Evolutionary conservation across 2,888 invertebrate genomes (phyloP).

Genomic region (Timema podura): DNA sequence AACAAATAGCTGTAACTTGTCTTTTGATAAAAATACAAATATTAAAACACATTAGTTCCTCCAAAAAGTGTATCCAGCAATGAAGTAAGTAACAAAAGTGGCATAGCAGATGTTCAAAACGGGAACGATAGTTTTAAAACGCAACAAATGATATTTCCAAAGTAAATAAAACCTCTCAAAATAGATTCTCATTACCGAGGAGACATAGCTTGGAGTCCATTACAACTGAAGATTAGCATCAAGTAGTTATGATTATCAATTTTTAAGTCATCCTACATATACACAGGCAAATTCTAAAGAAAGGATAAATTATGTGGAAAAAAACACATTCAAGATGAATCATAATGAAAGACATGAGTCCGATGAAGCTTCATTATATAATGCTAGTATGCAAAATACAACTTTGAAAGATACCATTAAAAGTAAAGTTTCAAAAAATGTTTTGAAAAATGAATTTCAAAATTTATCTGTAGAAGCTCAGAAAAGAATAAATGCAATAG

Average conservation of each 20-base stretch:
- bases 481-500: conserved; percentile 34
- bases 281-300: too few species aligned
- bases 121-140: too few species aligned
- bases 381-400: too few species aligned
- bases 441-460: conserved; percentile 17
- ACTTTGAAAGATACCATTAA: background rate
- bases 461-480: conserved; percentile 29
- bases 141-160: too few species aligned
- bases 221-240: conserved; percentile 23
- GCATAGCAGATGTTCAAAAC: too few species aligned
- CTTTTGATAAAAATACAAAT: background rate
- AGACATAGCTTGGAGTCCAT: conserved; percentile 29
- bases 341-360: background rate
- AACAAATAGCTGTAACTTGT: too few species aligned
- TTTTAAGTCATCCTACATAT: too few species aligned
- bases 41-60: background rate
- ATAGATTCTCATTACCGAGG: conserved; percentile 15
- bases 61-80: background rate
- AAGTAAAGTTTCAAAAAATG: background rate
- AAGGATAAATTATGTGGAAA: too few species aligned
- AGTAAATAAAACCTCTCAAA: background rate
- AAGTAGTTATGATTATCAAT: too few species aligned
- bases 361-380: background rate
- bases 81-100: too few species aligned
- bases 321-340: too few species aligned